Evolutionary conservation across 2,113 vertebrate species (phyloP).

Genomic region (Halcyon senegalensis): DNA sequence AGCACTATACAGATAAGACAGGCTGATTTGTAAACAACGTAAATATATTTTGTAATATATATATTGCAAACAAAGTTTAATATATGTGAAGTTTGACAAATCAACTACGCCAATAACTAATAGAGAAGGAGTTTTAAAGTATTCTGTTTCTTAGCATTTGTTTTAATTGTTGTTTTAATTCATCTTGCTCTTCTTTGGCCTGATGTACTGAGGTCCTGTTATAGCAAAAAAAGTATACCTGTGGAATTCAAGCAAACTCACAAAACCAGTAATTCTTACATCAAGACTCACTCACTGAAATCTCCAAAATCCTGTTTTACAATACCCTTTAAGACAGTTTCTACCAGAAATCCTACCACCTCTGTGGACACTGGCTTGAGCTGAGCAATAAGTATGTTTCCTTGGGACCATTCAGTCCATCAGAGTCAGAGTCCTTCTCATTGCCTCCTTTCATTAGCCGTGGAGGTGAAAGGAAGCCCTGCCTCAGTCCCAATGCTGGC

Average conservation of each 20-base stretch:
- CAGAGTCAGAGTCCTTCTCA: neutral
- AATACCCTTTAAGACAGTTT: neutral
- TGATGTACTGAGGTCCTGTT: neutral
- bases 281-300: neutral
- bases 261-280: neutral
- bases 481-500: too few species aligned
- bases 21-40: neutral
- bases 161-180: neutral
- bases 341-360: neutral
- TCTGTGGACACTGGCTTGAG: neutral
- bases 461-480: neutral
- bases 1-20: neutral
- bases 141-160: neutral
- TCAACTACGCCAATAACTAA: neutral
- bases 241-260: neutral
- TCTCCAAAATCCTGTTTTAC: neutral
- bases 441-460: neutral
- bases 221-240: neutral
- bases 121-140: neutral
- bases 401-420: neutral
- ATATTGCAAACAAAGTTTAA: neutral
- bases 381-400: neutral
- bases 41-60: too few species aligned
- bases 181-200: neutral
- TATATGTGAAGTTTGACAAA: neutral